Base-by-base conservation (phyloP, 2,888 invertebrate genomes). In the Amphimallon solstitiale region DNA sequence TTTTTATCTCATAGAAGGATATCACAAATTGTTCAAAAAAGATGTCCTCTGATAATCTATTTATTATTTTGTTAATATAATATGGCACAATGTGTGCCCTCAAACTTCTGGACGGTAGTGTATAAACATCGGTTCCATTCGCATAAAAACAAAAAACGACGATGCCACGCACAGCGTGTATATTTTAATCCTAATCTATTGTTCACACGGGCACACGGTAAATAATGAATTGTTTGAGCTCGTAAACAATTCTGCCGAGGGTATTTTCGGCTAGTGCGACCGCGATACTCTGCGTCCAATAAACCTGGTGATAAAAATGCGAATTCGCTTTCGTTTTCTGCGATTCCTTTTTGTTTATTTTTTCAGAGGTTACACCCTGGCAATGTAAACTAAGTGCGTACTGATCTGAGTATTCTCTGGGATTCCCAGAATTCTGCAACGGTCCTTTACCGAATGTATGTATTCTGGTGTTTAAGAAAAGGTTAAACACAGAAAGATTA, bases 221-320 rank as follows among this genome's bases (percentile, higher is more conserved):
- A 45, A 43, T 45, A 59, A 59, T 59, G 56, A 43, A 59, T 59
- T 59, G 56, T 59, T 59, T 59, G 23, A n/a, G 43, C 43, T 59
- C 43, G 43, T 59, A 59, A 59, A 59, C 45, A 23, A 23, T 59
- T 43, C 43, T 29, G 6, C 7, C 14, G 34, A 40, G 56, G 14
- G 29, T 43, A 43, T 59, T 59, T 59, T 59, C 43, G 56, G 56
- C 56, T 15, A 43, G 45, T 19, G n/a, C 56, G 56, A 59, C 56
- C 56, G 56, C 56, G 34, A 59, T 59, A 59, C 56, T 59, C 9
- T 6, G 43, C 56, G 56, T 59, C 56, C 56, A 59, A 59, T 59
- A 59, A 59, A 59, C 56, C 17, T 29, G n/a, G 15, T 10, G 45
- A 59, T 59, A 59, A 59, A 43, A 59, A 59, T 59, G 43, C 43